Conservation (phyloP, 2,888 invertebrate genomes). For the Oxystoma pomonae region DNA sequence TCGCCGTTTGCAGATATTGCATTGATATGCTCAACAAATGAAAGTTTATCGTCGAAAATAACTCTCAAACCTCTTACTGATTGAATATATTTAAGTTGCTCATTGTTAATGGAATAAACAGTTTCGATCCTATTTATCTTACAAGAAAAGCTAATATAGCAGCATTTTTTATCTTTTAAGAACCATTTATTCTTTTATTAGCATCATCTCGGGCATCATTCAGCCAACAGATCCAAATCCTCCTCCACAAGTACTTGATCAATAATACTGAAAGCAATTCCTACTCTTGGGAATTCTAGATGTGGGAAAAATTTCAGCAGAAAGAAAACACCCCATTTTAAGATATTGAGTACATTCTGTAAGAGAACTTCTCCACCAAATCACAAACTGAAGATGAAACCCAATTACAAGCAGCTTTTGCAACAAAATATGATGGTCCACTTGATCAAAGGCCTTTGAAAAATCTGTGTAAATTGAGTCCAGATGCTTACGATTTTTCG, state of each 20-base stretch:
- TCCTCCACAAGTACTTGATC: neutral
- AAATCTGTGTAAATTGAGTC: neutral
- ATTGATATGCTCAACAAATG: neutral
- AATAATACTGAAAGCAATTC: neutral
- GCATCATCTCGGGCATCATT: no score
- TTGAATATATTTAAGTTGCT: neutral
- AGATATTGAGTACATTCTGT: neutral
- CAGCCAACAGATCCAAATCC: neutral
- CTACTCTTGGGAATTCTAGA: neutral
- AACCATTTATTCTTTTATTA: neutral
- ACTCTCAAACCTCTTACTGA: neutral
- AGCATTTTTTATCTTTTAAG: neutral
- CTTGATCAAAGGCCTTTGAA: neutral
- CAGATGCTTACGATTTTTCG: neutral
- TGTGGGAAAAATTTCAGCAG: neutral
- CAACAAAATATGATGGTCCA: neutral
- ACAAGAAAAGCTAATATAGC: neutral
- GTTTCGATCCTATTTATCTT: neutral
- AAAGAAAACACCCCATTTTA: neutral
- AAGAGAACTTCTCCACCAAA: neutral
- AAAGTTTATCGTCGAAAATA: neutral
- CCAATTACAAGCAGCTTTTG: neutral
- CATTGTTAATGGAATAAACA: neutral
- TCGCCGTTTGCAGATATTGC: neutral
- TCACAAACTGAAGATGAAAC: neutral